phyloP scores from a whole-genome alignment of 2,888 invertebrate genomes.

The Caradrina clavipalpis region DNA sequence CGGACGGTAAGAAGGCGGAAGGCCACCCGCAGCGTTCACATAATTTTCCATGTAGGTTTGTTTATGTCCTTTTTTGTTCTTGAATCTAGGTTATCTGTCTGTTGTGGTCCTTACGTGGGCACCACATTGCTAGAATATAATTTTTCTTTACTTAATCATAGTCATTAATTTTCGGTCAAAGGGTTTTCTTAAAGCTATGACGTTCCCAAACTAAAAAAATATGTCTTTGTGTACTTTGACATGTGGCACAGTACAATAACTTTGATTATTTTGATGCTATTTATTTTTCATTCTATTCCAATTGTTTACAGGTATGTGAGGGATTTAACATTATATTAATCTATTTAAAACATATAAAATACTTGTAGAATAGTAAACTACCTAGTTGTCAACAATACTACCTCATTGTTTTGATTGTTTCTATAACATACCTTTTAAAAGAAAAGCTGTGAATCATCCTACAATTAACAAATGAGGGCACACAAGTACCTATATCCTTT shows the following conservation, averaged over 20 bases:
- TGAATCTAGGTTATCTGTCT: constrained; percentile 36
- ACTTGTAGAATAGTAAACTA: not conserved
- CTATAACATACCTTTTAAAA: constrained; percentile 28
- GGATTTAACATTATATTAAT: not conserved
- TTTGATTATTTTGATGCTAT: not conserved
- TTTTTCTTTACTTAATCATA: not conserved
- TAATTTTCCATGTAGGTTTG: constrained; percentile 65
- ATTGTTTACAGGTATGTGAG: not conserved
- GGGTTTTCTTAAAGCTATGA: not conserved
- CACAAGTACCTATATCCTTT: not conserved
- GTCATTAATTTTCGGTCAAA: not conserved
- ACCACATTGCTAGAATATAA: not conserved
- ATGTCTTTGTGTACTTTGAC: constrained; percentile 22
- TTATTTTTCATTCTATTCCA: not conserved
- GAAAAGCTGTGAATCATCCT: constrained; percentile 37
- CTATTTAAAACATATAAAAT: not conserved
- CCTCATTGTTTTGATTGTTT: constrained; percentile 6
- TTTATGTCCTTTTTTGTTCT: constrained; percentile 60
- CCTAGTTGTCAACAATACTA: not conserved
- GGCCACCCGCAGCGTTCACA: constrained; percentile 77
- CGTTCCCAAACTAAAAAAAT: not conserved
- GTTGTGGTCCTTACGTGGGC: constrained; percentile 14
- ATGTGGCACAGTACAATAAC: constrained; percentile 17
- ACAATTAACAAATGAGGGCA: not conserved
- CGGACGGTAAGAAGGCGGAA: constrained; percentile 81